Base-by-base conservation (phyloP, 2,797 vertebrate species). In the Chaetophractus vellerosus region DNA sequence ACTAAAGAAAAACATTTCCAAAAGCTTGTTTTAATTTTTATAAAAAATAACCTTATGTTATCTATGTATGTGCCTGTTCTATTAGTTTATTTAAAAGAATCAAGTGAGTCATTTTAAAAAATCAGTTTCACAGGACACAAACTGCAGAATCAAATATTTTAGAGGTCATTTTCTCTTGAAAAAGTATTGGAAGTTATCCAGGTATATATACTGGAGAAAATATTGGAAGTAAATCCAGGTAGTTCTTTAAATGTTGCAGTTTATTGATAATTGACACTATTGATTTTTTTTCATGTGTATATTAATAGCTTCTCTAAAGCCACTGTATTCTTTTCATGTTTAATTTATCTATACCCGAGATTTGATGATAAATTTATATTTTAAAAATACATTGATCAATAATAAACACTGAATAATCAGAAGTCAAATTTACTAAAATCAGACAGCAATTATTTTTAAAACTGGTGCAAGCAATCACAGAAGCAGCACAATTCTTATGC, bases 251-350 rank as follows among this genome's bases (percentile, higher is more conserved):
- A 75, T 80, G 16, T 33, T 31, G 1, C 14, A 57, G 1, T 80
- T 59, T 89, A 74, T 82, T 87, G 78, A 26, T 81, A 55, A 38
- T 74, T 33, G 93, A 66, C 6, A 90, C 41, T 48, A 84, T 23
- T 79, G 23, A 83, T 8, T 68, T 93, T 88, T 76, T 78, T 48
- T 78, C 6, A 90, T 38, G 59, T 61, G 36, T 21, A 78, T 75
- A 81, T 50, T 83, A 88, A 33, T 36, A 48, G 12, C 64, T 72
- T 87, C 48, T 75, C 71, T 92, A 57, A 88, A 90, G 93, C 4
- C 45, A 50, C 0, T 79, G 12, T 19, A 86, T 31, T 71, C 16
- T 28, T 71, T 75, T 72, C 38, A 50, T 57, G 45, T n/a, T 52
- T 59, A 80, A 21, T 75, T 7, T 7, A 90, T 52, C 52, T 69